Evolutionary conservation across 2,797 vertebrate species (phyloP), one percentile per base, ranked within the genome.

Genomic region (Poeciliopsis infans): DNA sequence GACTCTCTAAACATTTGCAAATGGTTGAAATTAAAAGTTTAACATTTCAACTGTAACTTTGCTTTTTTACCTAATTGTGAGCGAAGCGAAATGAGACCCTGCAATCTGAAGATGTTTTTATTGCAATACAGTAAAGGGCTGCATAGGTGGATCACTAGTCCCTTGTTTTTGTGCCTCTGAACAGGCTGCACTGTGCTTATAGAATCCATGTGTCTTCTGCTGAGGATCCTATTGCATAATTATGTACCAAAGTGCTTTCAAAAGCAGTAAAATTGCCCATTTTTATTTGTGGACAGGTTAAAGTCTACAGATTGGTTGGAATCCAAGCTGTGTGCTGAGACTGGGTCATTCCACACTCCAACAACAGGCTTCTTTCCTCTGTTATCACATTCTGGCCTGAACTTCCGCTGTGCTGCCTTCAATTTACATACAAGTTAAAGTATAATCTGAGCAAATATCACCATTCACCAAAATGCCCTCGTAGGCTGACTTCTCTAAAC

Each of bases 361-460:
- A 87, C 78, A 86, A 93, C 86, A 92, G 81, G 59, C 69, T 88
- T 91, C 91, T 90, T 95, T 90, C 89, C 87, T 84, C 78, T 93
- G 83, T 91, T 93, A 91, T 94, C 93, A 70, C 69, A 2, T 80
- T 86, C 81, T 84, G 81, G 82, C 82, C 79, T 59, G 72, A 36
- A 85, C 77, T 94, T 94, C 93, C 92, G 87, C 73, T 90, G 76
- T 31, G 20, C 55, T 0, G 57, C 53, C 57, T 74, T 66, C 11
- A 45, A 88, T 89, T 89, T 87, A 83, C 83, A 84, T 59, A 85
- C 55, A 80, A 87, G 91, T 94, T 95, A 94, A 95, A 94, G 31
- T 93, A 85, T 94, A 94, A 95, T 86, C 33, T 88, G 70, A 93
- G 81, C 79, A 94, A 95, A 95, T 81, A 94, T 55, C 61, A 69